phyloP scores from a whole-genome alignment of 2,888 invertebrate genomes.

The Lithophane leautieri region DNA sequence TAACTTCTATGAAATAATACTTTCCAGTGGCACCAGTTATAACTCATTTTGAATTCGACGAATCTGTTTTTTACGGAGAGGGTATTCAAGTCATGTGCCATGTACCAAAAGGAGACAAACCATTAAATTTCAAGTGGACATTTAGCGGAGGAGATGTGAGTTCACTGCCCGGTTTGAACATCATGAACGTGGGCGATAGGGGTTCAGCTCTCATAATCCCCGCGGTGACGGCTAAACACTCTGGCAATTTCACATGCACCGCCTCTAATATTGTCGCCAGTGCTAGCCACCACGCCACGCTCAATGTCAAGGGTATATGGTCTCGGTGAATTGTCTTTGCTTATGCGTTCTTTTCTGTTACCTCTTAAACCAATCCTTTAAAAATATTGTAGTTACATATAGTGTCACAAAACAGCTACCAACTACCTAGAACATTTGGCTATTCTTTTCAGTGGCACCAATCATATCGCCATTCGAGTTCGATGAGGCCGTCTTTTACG shows the following conservation, averaged over 20 bases:
- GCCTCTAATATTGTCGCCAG: slow-evolving; percentile 92
- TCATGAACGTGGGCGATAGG: slow-evolving; percentile 92
- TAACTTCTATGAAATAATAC: slow-evolving; percentile 52
- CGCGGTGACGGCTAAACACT: slow-evolving; percentile 92
- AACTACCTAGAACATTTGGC: slow-evolving; percentile 50
- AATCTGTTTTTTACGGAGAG: slow-evolving; percentile 90
- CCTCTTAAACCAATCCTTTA: slow-evolving; percentile 61
- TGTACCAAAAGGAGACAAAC: slow-evolving; percentile 92
- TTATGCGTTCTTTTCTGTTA: slow-evolving; percentile 75
- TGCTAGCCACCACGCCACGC: slow-evolving; percentile 90
- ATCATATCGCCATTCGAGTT: slow-evolving; percentile 91
- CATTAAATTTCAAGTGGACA: slow-evolving; percentile 94
- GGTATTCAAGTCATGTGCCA: slow-evolving; percentile 91
- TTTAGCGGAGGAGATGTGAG: slow-evolving; percentile 92
- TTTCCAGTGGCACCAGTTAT: slow-evolving; percentile 91
- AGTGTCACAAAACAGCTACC: slow-evolving; percentile 31
- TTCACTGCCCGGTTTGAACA: slow-evolving; percentile 90
- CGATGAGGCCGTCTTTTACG: slow-evolving; percentile 89
- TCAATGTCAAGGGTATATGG: slow-evolving; percentile 92
- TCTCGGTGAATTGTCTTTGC: slow-evolving; percentile 79
- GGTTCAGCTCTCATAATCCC: slow-evolving; percentile 93
- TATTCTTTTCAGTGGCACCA: slow-evolving; percentile 89
- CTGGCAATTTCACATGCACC: slow-evolving; percentile 93
- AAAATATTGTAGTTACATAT: slow-evolving; percentile 37
- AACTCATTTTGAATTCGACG: slow-evolving; percentile 91